Evolutionary conservation across 2,797 vertebrate genomes (phyloP), one percentile per base, ranked within the genome.

Genomic region (Phalloptychus januarius): DNA sequence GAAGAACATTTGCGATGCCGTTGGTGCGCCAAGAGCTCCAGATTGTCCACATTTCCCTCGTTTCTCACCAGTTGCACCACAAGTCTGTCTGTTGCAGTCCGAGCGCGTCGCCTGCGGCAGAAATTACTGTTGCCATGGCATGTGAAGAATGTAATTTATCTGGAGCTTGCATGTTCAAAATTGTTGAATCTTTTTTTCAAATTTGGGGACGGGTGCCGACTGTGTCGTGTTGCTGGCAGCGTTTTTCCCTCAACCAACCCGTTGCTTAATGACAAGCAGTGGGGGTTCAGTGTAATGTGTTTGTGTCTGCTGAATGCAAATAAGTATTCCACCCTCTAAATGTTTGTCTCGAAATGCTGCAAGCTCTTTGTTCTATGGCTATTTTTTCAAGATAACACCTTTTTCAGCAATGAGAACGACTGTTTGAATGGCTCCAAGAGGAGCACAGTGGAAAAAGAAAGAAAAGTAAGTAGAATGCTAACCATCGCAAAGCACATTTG

Each of bases 81-180:
- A 80, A 75, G 77, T 78, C 79, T 82, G 82, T 86, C 83, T 89
- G 86, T 86, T 82, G 83, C 73, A 80, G 82, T 89, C 73, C 80
- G 78, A 79, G 46, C 52, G 74, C 36, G 45, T 73, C 8, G 81
- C 88, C 90, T 77, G 79, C 70, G 89, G 88, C 81, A 75, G 71
- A 86, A 84, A 84, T 81, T 46, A 83, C 50, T 83, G 79, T 42
- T 82, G 65, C 75, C 79, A 54, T 83, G 54, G 87, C 74, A 89
- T 80, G 74, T 79, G 75, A 84, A 70, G 81, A 81, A 82, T 85
- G 70, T 80, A 80, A 90, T 89, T 88, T 73, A 79, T 72, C 83
- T 83, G 74, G 69, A 86, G 78, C 71, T 75, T 74, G 63, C 75
- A 40, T 80, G 71, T 78, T 16, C 4, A 72, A 28, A 71, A 79